These are phyloP conservation scores for Dipodomys merriami DNA, from an alignment of 2,113 vertebrate genomes.

Conservation along the genomic window DNA sequence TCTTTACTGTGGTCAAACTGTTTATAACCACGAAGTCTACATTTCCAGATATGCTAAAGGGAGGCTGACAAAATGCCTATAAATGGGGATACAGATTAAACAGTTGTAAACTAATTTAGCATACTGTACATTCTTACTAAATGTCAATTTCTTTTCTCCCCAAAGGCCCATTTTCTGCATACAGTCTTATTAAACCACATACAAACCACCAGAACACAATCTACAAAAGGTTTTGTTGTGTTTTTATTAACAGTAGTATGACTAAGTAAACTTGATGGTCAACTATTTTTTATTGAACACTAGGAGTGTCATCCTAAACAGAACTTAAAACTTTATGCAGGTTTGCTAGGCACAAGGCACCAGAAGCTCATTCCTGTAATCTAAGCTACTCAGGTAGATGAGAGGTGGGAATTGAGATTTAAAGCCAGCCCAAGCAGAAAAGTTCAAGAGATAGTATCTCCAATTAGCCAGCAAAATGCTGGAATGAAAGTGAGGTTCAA, in stretches of 20 bases:
- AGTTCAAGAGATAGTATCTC: too few relatives aligned
- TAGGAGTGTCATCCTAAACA: not conserved
- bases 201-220: constrained; percentile 15
- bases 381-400: too few relatives aligned
- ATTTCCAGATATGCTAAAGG: constrained; percentile 33
- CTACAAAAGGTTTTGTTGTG: not conserved
- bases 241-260: constrained; percentile 13
- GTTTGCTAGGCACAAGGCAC: too few relatives aligned
- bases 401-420: too few relatives aligned
- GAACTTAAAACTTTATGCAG: constrained; percentile 8
- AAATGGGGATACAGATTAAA: constrained; percentile 10
- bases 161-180: constrained; percentile 21
- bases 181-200: constrained; percentile 31
- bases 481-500: too few relatives aligned
- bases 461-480: too few relatives aligned
- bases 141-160: constrained; percentile 31
- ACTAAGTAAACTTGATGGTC: not conserved
- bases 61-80: not conserved
- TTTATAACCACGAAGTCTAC: not conserved
- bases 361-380: too few relatives aligned
- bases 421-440: too few relatives aligned
- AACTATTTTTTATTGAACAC: constrained; percentile 40
- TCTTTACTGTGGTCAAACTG: constrained; percentile 1
- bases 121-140: constrained; percentile 46
- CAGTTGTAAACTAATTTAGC: not conserved